phyloP scores from a whole-genome alignment of 2,888 invertebrate species.

The Epiblema foenella region DNA sequence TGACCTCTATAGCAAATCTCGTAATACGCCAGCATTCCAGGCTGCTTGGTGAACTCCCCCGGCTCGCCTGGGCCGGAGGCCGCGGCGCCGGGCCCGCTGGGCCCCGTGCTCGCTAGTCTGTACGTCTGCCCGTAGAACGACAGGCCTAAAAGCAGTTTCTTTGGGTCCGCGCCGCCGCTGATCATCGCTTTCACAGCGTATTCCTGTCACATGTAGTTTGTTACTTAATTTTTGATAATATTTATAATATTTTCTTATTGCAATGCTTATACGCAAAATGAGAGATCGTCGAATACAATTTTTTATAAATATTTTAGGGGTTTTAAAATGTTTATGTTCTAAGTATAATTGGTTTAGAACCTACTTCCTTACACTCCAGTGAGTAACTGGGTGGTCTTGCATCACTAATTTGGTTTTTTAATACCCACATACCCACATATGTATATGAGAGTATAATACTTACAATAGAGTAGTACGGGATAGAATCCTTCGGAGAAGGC shows the following conservation, averaged over 20 bases:
- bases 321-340: too few species aligned
- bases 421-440: background rate
- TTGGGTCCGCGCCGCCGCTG: slow-evolving; percentile 89
- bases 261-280: too few species aligned
- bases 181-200: slow-evolving; percentile 92
- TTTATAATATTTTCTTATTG: too few species aligned
- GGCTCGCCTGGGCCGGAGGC: slow-evolving; percentile 90
- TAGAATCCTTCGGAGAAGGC: slow-evolving; percentile 86
- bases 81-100: slow-evolving; percentile 84
- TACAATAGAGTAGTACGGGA: slow-evolving; percentile 91
- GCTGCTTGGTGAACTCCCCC: slow-evolving; percentile 93
- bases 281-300: too few species aligned
- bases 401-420: too few species aligned
- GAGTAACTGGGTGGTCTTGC: too few species aligned
- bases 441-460: slow-evolving; percentile 62
- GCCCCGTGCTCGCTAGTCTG: slow-evolving; percentile 81
- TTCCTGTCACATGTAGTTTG: slow-evolving; percentile 81
- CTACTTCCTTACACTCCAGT: too few species aligned
- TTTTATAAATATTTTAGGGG: too few species aligned
- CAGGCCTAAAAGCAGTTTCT: slow-evolving; percentile 91
- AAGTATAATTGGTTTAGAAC: too few species aligned
- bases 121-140: slow-evolving; percentile 96
- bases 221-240: too few species aligned
- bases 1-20: slow-evolving; percentile 90
- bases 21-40: slow-evolving; percentile 94